A percentile compares a stretch with the other conserved stretches of the same genome.
Evolutionary conservation across 2,888 invertebrate species (phyloP).

Genomic region (Ormyrus rosae): DNA sequence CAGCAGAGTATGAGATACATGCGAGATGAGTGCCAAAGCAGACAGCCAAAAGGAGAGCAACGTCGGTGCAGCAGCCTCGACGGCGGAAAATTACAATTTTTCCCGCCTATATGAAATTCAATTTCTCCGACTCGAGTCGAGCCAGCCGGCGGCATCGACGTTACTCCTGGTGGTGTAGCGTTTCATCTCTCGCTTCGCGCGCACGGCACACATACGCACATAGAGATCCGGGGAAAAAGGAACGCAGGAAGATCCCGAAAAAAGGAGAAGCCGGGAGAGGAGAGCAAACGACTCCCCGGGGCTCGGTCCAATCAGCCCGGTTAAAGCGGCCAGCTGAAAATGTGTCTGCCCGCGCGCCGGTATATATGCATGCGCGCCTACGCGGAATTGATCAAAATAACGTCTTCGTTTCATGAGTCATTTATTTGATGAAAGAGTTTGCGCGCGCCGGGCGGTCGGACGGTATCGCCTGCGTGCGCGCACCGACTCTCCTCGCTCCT

Average conservation of each 20-base stretch:
- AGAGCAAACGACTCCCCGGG: conserved; percentile 69
- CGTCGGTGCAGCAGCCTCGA: background rate
- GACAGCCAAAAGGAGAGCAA: background rate
- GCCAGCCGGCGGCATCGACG: background rate
- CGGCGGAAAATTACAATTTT: conserved; percentile 63
- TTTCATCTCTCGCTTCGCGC: conserved; percentile 53
- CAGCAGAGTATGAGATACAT: background rate
- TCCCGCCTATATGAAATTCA: conserved; percentile 62
- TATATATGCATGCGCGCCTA: background rate
- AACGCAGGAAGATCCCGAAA: conserved; percentile 12
- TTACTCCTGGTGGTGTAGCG: conserved; percentile 47
- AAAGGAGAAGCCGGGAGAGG: conserved; percentile 8
- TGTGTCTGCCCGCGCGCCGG: conserved; percentile 55
- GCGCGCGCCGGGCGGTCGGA: conserved; percentile 25
- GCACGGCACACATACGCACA: background rate
- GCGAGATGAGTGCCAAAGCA: background rate
- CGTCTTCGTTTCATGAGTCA: conserved; percentile 43
- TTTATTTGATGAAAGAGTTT: conserved; percentile 39
- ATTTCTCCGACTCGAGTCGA: conserved; percentile 59
- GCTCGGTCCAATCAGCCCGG: conserved; percentile 71
- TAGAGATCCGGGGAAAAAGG: background rate
- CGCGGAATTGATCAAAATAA: conserved; percentile 57
- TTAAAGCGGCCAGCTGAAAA: conserved; percentile 63
- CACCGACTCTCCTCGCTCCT: too few species aligned
- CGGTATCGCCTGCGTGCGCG: background rate